Percentiles rank a stretch among this genome's conserved stretches.
Conservation (phyloP, 1,140 invertebrate species). For the Drosophila pseudoobscura region DNA sequence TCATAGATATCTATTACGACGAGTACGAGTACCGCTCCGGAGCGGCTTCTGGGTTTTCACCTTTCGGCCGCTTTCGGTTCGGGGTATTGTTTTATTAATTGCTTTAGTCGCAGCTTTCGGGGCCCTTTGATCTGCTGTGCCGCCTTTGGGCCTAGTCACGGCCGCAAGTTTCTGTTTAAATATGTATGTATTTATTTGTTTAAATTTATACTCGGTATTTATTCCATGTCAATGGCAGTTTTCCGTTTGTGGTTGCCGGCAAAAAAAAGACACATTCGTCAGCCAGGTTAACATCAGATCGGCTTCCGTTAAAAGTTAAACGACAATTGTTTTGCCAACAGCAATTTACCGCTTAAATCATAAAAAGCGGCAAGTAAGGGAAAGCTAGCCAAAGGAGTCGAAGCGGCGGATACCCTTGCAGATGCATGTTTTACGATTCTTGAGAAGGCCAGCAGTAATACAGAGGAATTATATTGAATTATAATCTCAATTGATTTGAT, state of each 20-base stretch:
- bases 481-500: too few relatives aligned
- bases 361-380: slow-evolving; percentile 22
- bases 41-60: slow-evolving; percentile 29
- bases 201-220: slow-evolving; percentile 34
- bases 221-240: slow-evolving; percentile 50
- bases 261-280: slow-evolving; percentile 52
- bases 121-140: slow-evolving; percentile 62
- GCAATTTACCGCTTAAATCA: slow-evolving; percentile 24
- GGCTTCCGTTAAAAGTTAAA: slow-evolving; percentile 49
- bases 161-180: slow-evolving; percentile 61
- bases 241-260: slow-evolving; percentile 28
- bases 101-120: slow-evolving; percentile 43
- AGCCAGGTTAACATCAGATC: slow-evolving; percentile 74
- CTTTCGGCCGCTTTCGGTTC: slow-evolving; percentile 11
- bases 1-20: slow-evolving; percentile 54
- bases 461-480: too few relatives aligned
- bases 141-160: slow-evolving; percentile 55
- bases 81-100: slow-evolving; percentile 71
- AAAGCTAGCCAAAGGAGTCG: neutral
- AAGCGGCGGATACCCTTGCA: neutral
- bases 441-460: too few relatives aligned
- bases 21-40: neutral
- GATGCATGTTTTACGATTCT: too few relatives aligned
- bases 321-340: slow-evolving; percentile 62
- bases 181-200: slow-evolving; percentile 62